phyloP scores from a whole-genome alignment of 30 jellyfish, hydroid and myxozoan species.

The Catostylus mosaicus region DNA sequence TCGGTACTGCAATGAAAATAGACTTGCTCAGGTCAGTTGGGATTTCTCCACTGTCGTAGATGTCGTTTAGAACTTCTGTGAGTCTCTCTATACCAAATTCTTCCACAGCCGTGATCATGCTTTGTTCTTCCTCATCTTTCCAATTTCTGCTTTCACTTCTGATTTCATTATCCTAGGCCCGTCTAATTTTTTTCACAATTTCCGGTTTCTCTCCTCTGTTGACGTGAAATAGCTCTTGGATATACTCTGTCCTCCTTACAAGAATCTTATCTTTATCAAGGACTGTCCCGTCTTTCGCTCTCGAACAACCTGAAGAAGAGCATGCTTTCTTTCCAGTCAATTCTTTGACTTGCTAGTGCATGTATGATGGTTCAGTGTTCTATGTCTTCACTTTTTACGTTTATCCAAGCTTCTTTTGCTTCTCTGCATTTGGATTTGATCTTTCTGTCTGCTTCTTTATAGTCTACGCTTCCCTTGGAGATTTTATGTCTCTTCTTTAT shows the following conservation, averaged over 20 bases:
- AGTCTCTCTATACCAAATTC: conserved; percentile 5
- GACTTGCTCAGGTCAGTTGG: conserved; percentile 16
- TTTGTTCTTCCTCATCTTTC: neutral
- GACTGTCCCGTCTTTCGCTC: neutral
- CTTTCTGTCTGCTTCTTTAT: neutral
- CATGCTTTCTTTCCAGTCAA: neutral
- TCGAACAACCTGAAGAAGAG: neutral
- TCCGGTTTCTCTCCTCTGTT: neutral
- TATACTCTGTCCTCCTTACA: neutral
- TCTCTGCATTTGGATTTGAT: neutral
- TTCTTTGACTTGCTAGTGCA: neutral
- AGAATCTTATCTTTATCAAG: neutral
- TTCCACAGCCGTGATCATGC: conserved; percentile 20
- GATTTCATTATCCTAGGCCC: conserved; percentile 4
- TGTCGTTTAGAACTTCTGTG: conserved; percentile 2
- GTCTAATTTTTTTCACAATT: neutral
- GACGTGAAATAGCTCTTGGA: neutral
- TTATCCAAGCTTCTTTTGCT: conserved; percentile 12
- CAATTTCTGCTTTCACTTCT: conserved; percentile 1
- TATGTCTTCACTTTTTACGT: conserved; percentile 7
- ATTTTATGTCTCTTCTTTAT: neutral
- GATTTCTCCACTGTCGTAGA: conserved; percentile 26
- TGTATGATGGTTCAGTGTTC: neutral
- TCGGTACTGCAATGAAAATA: conserved; percentile 29
- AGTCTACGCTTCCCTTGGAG: neutral